Percentiles rank a stretch among this genome's conserved stretches.
Evolutionary conservation across 2,888 invertebrate species (phyloP).

Genomic region (Eupithecia subumbrata): DNA sequence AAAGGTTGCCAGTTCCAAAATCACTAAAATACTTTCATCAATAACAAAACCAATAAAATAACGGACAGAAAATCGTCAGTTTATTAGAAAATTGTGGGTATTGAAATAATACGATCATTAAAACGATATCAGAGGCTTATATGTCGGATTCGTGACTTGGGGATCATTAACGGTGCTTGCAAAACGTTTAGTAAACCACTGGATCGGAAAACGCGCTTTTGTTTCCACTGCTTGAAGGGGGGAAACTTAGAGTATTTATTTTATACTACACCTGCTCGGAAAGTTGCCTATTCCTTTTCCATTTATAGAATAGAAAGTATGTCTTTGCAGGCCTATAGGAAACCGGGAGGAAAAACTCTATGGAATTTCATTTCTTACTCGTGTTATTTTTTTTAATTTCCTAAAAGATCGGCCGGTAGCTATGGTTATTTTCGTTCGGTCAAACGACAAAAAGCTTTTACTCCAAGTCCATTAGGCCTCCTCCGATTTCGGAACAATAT

Average conservation of each 20-base stretch:
- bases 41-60: constrained; percentile 29
- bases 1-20: neutral
- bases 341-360: too few species aligned
- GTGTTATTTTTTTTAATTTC: too few species aligned
- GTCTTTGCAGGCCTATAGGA: too few species aligned
- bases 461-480: too few species aligned
- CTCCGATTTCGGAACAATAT: too few species aligned
- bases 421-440: too few species aligned
- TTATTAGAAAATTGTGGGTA: constrained; percentile 48
- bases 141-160: constrained; percentile 60
- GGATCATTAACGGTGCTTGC: constrained; percentile 58
- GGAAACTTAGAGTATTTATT: neutral
- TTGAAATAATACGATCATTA: constrained; percentile 59
- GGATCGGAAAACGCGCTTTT: constrained; percentile 54
- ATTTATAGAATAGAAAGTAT: too few species aligned
- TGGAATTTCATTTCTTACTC: too few species aligned
- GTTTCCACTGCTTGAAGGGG: constrained; percentile 31
- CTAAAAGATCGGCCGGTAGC: too few species aligned
- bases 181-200: constrained; percentile 58
- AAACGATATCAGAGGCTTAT: constrained; percentile 54
- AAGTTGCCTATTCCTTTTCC: too few species aligned
- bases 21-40: neutral
- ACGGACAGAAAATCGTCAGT: constrained; percentile 35
- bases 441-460: too few species aligned
- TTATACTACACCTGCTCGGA: too few species aligned